Evolutionary conservation across 2,888 invertebrate species (phyloP), one percentile per base, ranked within the genome.

Genomic region (Harmothoe impar): DNA sequence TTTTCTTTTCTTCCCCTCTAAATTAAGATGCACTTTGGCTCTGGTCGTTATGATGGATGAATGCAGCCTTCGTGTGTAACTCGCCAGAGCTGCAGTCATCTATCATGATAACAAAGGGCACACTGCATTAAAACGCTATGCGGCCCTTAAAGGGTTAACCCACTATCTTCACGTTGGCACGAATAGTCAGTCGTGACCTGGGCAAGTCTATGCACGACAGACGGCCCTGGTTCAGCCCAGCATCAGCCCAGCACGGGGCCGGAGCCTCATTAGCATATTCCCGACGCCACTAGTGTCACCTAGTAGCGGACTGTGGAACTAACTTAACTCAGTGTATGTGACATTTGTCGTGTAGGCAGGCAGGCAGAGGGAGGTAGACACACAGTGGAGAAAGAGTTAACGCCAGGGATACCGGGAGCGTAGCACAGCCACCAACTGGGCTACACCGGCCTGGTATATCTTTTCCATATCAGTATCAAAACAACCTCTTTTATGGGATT

Each of bases 211-310:
- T 62, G 62, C 20, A 62, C 62, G n/a, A n/a, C 62, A 62, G n/a
- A 20, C 20, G 77, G 17, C 77, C 31, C 5, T 62, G 3, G 62
- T 62, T 62, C 62, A n/a, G n/a, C 25, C 62, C 62, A 25, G 20
- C 77, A 5, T 7, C 29, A 25, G 31, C 15, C 29, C 77, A 77
- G 25, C 31, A 77, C 77, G 25, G 17, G 31, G 29, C 77, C 20
- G 77, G 29, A 5, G 29, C 17, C 77, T 77, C 77, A 77, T 77
- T 77, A 77, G 77, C 77, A 77, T 77, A 77, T 77, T 77, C 77
- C 29, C 29, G 10, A 15, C 77, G 77, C 25, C 77, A 25, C 77
- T 77, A 77, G 77, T 77, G 77, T n/a, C 77, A 77, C 25, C 77
- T 77, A 77, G 77, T 77, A 77, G 77, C 77, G 77, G 20, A 17